Percentiles rank a stretch among this genome's conserved stretches.
These are phyloP conservation scores for Coregonus suidteri DNA, from an alignment of 2,797 vertebrate genomes.

Conservation along the genomic window DNA sequence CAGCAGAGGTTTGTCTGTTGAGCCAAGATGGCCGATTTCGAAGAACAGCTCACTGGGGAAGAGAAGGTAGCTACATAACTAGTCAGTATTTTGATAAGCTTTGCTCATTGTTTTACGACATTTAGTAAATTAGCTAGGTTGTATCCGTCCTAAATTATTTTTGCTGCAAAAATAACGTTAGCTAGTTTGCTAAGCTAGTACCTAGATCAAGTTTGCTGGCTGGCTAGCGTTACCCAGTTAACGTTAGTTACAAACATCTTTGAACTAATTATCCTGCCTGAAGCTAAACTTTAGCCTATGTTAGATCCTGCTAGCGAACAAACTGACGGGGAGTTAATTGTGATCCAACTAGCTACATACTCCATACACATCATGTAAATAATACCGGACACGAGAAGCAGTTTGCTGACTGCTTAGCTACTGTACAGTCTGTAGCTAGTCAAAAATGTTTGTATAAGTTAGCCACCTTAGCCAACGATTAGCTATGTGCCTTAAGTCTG, in stretches of 20 bases:
- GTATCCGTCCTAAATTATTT: neutral
- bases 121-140: neutral
- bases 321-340: neutral
- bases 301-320: neutral
- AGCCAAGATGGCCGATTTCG: conserved; percentile 88
- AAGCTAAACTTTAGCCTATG: too few species aligned
- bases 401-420: neutral
- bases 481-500: neutral
- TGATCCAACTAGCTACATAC: too few species aligned
- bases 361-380: too few species aligned
- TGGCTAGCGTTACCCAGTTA: neutral
- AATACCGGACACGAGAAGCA: neutral
- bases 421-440: neutral
- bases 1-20: neutral
- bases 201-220: neutral
- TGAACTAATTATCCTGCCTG: neutral
- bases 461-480: neutral
- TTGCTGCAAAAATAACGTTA: neutral
- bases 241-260: neutral
- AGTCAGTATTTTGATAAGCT: conserved; percentile 14
- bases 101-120: neutral
- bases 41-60: conserved; percentile 86
- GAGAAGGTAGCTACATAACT: conserved; percentile 83
- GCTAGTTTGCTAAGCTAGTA: neutral
- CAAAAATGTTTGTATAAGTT: neutral